Conservation (phyloP, 92 coral and sea anemone species). For the Blastomussa wellsi region DNA sequence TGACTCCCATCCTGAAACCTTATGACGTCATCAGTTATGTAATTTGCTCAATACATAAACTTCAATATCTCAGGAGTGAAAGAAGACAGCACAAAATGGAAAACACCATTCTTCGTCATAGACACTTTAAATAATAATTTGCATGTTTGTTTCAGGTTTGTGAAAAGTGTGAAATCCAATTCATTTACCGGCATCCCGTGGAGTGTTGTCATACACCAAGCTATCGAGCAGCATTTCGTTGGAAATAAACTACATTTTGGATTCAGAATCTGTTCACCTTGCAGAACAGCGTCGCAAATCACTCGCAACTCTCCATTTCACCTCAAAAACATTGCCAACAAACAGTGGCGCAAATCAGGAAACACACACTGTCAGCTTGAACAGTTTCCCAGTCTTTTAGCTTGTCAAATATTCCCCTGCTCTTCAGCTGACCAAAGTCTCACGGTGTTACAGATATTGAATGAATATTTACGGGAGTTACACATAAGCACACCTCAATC, state of each 20-base stretch:
- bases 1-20: too few relatives aligned
- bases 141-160: conserved; percentile 51
- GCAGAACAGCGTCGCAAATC: conserved; percentile 38
- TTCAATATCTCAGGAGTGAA: too few relatives aligned
- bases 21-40: too few relatives aligned
- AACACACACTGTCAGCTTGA: neutral
- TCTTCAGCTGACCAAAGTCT: conserved; percentile 21
- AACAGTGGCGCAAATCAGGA: neutral
- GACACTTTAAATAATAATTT: neutral
- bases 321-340: conserved; percentile 44
- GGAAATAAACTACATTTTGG: conserved; percentile 76
- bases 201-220: conserved; percentile 60
- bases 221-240: conserved; percentile 85
- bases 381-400: conserved; percentile 58
- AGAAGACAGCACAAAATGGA: too few relatives aligned
- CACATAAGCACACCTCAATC: conserved; percentile 17
- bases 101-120: too few relatives aligned
- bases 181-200: conserved; percentile 2
- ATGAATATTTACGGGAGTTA: conserved; percentile 45
- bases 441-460: conserved; percentile 67
- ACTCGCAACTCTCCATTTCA: conserved; percentile 61
- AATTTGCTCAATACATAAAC: too few relatives aligned
- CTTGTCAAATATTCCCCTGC: conserved; percentile 61
- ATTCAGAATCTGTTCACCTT: conserved; percentile 48
- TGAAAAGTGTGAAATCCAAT: conserved; percentile 16